Evolutionary conservation across 2,888 invertebrate species (phyloP).

Genomic region (Caenorhabditis sp.): DNA sequence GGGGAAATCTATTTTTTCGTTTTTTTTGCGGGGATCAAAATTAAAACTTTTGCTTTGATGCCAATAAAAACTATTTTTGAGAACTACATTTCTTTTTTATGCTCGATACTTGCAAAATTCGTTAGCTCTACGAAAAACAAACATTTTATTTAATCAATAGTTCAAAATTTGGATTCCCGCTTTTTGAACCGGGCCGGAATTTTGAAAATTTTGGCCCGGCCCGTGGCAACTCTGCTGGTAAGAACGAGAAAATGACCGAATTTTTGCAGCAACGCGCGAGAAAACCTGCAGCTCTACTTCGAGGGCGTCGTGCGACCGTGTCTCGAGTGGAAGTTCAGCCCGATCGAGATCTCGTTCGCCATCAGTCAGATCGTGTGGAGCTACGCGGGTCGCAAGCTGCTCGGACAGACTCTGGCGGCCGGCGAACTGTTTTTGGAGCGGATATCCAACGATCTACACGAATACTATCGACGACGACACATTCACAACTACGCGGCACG

Average conservation of each 20-base stretch:
- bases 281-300: slow-evolving; percentile 4
- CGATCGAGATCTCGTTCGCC: slow-evolving; percentile 12
- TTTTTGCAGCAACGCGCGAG: not conserved
- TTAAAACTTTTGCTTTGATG: no score
- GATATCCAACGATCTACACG: slow-evolving; percentile 29
- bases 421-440: slow-evolving; percentile 24
- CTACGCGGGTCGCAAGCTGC: slow-evolving; percentile 25
- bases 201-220: no score
- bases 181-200: no score
- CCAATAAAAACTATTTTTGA: no score
- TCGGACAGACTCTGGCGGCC: slow-evolving; percentile 27
- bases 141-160: no score
- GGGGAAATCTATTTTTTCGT: no score
- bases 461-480: slow-evolving; percentile 3
- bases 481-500: slow-evolving; percentile 27
- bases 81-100: no score
- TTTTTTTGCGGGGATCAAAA: no score
- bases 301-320: slow-evolving; percentile 14
- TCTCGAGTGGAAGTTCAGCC: not conserved
- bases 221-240: no score
- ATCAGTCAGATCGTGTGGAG: slow-evolving; percentile 28
- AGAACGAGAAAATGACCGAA: not conserved
- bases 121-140: no score
- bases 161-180: no score
- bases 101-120: no score